Evolutionary conservation across 2,888 invertebrate genomes (phyloP), one percentile per base, ranked within the genome.

Genomic region (Cybosia mesomella): DNA sequence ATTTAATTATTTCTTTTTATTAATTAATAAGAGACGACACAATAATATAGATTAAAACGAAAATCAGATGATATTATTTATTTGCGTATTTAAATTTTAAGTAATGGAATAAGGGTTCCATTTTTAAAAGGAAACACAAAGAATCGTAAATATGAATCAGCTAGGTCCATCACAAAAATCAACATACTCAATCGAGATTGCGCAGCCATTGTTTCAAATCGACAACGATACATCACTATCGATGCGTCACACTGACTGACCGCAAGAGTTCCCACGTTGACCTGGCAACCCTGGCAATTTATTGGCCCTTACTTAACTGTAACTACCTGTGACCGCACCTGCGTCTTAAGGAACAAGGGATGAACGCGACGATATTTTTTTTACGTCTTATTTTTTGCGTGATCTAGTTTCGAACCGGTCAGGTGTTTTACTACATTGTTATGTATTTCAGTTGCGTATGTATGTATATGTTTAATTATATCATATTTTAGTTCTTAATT

Each of bases 291-390:
- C 79, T 70, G 59, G 89, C 91, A 91, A 94, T 93, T 95, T 93
- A 94, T 94, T 89, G 88, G 91, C 87, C 91, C 91, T 85, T 78
- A 80, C 89, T 91, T 89, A 85, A 87, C 83, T 84, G 87, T 87
- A 88, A 90, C 91, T 92, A 90, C 91, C 91, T 92, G 91, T 90
- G 91, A 90, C 90, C 91, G 89, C 93, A 93, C 92, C 93, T 94
- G 94, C 88, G 82, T 88, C 90, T 90, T 89, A 89, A 92, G 91
- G 83, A 88, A 85, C 74, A 81, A 93, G 93, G 93, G 93, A 74
- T 92, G 90, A 53, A 76, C 66, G 59, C 18, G 15, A 68, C 13
- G 21, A 53, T 54, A 57, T 59, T 54, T 61, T 54, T 61, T 68
- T 59, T 49, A 18, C 21, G 32, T 21, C 39, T n/a, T 62, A 71